Evolutionary conservation across 2,113 vertebrate species (phyloP).

Genomic region (Gallinago jamesoni): DNA sequence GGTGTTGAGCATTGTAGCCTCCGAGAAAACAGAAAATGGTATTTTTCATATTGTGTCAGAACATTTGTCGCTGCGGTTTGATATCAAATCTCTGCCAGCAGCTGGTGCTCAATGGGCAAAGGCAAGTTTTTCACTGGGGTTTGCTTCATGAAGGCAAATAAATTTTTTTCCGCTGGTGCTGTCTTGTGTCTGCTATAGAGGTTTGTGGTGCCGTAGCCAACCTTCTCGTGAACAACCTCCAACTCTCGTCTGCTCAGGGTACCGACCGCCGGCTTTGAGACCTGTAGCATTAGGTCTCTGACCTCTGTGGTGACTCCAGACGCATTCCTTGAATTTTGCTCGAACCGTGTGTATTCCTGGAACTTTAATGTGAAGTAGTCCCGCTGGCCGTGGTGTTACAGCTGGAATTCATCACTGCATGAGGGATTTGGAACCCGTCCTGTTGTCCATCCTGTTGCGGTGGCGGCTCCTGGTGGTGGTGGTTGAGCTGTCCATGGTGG

Average conservation of each 20-base stretch:
- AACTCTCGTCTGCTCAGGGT: not conserved
- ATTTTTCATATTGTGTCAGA: not conserved
- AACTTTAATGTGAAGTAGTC: not conserved
- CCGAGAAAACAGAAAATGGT: not conserved
- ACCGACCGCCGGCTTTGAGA: not conserved
- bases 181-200: not conserved
- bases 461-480: not conserved
- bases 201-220: not conserved
- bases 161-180: not conserved
- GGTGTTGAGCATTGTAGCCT: not conserved
- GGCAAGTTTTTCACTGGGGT: not conserved
- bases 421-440: not conserved
- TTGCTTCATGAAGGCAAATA: not conserved
- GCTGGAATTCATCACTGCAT: not conserved
- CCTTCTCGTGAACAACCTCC: not conserved
- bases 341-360: not conserved
- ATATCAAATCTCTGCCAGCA: not conserved
- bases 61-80: not conserved
- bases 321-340: not conserved
- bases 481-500: slow-evolving; percentile 65
- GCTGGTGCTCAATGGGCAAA: not conserved
- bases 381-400: not conserved
- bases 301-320: not conserved
- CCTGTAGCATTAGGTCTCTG: not conserved
- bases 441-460: too few relatives aligned